Evolutionary conservation across 2,797 vertebrate species (phyloP).

Genomic region (Microcaecilia unicolor): DNA sequence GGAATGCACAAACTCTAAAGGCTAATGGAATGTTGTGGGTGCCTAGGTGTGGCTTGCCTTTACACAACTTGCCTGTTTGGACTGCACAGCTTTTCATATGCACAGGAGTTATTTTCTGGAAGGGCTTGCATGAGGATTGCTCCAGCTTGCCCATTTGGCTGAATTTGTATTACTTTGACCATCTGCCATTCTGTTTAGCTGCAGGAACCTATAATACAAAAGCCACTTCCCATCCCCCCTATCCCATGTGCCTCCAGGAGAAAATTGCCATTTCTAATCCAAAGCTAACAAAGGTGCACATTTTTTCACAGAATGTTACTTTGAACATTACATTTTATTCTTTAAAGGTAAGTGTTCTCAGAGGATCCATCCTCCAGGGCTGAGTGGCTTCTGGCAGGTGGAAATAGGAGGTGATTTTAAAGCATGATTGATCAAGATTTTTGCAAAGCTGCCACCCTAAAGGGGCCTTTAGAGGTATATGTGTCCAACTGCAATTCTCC

Average conservation of each 20-base stretch:
- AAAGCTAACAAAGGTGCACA: slow-evolving; percentile 12
- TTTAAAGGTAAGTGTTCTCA: too few relatives aligned
- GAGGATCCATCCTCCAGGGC: too few relatives aligned
- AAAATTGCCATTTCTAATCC: slow-evolving; percentile 20
- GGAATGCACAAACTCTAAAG: slow-evolving; percentile 34
- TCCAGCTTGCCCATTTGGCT: slow-evolving; percentile 45
- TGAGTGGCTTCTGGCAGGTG: too few relatives aligned
- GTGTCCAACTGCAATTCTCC: too few relatives aligned
- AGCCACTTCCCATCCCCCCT: slow-evolving; percentile 10
- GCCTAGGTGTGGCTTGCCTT: slow-evolving; percentile 10
- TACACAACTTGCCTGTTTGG: background rate
- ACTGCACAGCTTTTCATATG: slow-evolving; percentile 3
- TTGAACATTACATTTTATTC: slow-evolving; percentile 2
- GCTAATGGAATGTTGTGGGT: slow-evolving; percentile 2
- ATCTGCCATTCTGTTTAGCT: slow-evolving; percentile 67
- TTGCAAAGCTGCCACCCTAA: too few relatives aligned
- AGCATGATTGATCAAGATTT: too few relatives aligned
- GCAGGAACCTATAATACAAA: slow-evolving; percentile 63
- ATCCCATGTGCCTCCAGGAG: background rate
- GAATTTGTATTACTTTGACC: slow-evolving; percentile 65
- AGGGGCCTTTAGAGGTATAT: too few relatives aligned
- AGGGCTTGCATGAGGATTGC: slow-evolving; percentile 12
- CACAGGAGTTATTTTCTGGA: slow-evolving; percentile 6
- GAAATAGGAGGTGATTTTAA: too few relatives aligned
- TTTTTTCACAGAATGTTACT: slow-evolving; percentile 19